Base-by-base conservation (phyloP, 2,888 invertebrate species). In the Ectemnius lituratus region DNA sequence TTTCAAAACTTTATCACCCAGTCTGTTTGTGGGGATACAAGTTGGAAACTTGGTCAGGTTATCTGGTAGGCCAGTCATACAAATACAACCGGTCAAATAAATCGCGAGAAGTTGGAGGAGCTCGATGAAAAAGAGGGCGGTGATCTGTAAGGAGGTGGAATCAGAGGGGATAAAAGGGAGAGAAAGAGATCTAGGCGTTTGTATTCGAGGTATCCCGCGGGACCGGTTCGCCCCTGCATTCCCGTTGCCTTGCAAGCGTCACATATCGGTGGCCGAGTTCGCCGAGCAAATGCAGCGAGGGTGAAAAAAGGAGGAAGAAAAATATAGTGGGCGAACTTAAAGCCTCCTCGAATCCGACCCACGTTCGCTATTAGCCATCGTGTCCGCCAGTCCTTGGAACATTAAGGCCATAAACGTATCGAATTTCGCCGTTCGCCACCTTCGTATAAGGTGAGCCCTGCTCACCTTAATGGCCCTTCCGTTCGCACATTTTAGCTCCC, bases 161-260 rank as follows among this genome's bases (percentile, higher is more conserved):
- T 23, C 18, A n/a, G 59, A 3, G 2, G n/a, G 49, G 45, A 60
- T 52, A 23, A 58, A 70, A 52, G 58, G 23, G 23, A 23, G 57
- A 52, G 27, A 62, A 16, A 28, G 49, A 28, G 56, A 47, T 62
- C 66, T 67, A 67, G 60, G 64, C 65, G 70, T 60, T 75, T 62
- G 67, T 69, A 61, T 71, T 74, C 62, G 65, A 14, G 70, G 65
- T 80, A 73, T 80, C 78, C 75, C 62, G 75, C 60, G 79, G 74
- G 81, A 85, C 81, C 84, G 85, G 85, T 86, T 83, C 82, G 85
- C 82, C 83, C 78, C 74, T 82, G 78, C 80, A 75, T 69, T 77
- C 72, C 59, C 73, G 76, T 81, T 79, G 79, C 63, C 70, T 67
- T 69, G 78, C 62, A 75, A 71, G 73, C 73, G 78, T 79, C 76